A percentile compares a stretch with the other conserved stretches of the same genome.
Evolutionary conservation across 2,797 vertebrate species (phyloP).

Genomic region (Anguilla anguilla): DNA sequence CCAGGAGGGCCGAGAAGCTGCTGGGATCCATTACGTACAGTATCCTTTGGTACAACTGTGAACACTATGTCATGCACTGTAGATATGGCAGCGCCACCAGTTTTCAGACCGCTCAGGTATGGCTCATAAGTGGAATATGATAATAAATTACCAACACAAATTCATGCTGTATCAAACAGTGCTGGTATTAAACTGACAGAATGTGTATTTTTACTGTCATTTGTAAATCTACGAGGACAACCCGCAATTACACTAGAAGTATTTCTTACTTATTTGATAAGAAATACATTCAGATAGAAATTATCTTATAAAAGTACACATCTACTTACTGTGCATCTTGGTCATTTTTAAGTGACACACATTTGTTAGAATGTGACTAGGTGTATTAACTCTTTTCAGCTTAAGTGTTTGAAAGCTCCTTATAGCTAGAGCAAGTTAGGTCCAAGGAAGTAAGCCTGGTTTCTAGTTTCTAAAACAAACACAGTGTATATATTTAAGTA

Average conservation of each 20-base stretch:
- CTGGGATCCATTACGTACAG: slow-evolving; percentile 88
- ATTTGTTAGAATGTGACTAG: not conserved
- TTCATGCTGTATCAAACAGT: not conserved
- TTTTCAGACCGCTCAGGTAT: slow-evolving; percentile 94
- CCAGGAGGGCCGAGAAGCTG: slow-evolving; percentile 82
- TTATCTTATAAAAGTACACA: not conserved
- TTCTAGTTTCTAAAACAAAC: not conserved
- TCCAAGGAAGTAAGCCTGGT: not conserved
- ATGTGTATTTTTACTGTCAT: not conserved
- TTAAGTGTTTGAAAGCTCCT: not conserved
- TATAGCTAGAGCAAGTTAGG: not conserved
- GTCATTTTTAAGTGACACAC: not conserved
- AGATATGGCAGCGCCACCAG: slow-evolving; percentile 87
- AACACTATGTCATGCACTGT: slow-evolving; percentile 97
- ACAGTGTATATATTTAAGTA: too few species aligned
- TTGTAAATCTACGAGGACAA: not conserved
- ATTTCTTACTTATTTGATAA: not conserved
- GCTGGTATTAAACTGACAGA: not conserved
- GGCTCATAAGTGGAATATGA: not conserved
- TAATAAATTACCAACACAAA: not conserved
- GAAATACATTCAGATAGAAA: not conserved
- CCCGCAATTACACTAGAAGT: not conserved
- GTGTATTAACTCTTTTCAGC: not conserved
- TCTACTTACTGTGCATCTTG: not conserved
- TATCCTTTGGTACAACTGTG: slow-evolving; percentile 97